Base-by-base conservation (phyloP, 2,797 vertebrate genomes). In the Cyprinella venusta region DNA sequence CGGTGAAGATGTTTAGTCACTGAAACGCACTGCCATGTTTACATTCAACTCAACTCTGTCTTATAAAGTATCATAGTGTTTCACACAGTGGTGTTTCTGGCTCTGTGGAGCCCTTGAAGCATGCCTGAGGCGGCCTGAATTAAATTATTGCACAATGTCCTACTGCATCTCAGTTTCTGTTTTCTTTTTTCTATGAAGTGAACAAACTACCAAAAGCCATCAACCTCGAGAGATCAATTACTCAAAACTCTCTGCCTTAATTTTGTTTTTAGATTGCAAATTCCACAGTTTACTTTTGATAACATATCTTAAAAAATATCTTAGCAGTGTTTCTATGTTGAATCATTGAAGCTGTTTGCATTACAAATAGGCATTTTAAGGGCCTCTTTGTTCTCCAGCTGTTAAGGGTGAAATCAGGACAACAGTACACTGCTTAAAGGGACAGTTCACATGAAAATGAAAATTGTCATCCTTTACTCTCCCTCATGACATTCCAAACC, bases 341-440 rank as follows among this genome's bases (percentile, higher is more conserved):
- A 74, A 74, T 42, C 33, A 79, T 59, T 79, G 59, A 65, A 54
- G 33, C 24, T 36, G 76, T 61, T 84, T 64, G 82, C 33, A 79
- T 84, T 80, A 72, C 56, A 84, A 70, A 67, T 64, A 6, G 30
- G 21, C 21, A 52, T 15, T 48, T 71, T 71, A 48, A 50, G 33
- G 40, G 30, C 36, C 48, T 71, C 69, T 81, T 81, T 72, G 26
- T 81, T 81, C 56, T 72, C 24, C 10, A 19, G 45, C 8, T 36
- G 15, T 50, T 8, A 64, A 38, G 40, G 7, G 13, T 63, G 19
- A 63, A 50, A 63, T 30, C 68, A 61, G 38, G 26, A 15, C 21
- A 63, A 38, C 65, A 13, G 65, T 70, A 19, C 54, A 18, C 2
- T 36, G 12, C 19, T 24, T 71, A 61, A 71, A 71, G 54, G 15